Conservation (phyloP, 2,888 invertebrate genomes). For the Eristalinus aeneus region DNA sequence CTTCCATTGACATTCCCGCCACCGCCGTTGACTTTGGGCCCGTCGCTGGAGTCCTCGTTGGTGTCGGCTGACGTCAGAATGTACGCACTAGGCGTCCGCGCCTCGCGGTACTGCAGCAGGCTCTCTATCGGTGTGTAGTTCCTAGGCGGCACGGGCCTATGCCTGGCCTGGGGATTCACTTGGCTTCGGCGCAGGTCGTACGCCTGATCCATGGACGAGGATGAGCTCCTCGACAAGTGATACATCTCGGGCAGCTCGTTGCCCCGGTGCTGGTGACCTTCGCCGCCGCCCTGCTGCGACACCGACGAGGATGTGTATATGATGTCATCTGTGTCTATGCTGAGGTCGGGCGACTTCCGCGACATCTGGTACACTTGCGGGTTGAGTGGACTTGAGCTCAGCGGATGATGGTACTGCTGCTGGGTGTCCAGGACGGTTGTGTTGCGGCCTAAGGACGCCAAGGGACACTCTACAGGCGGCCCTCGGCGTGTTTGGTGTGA, state of each 20-base stretch:
- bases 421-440: slow-evolving; percentile 78
- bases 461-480: slow-evolving; percentile 83
- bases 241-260: slow-evolving; percentile 73
- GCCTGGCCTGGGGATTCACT: slow-evolving; percentile 60
- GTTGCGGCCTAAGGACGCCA: slow-evolving; percentile 83
- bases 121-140: slow-evolving; percentile 79
- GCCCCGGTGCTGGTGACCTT: slow-evolving; percentile 55
- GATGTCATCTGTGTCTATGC: slow-evolving; percentile 77
- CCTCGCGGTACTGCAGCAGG: slow-evolving; percentile 75
- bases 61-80: slow-evolving; percentile 76
- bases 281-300: slow-evolving; percentile 73
- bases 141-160: slow-evolving; percentile 72
- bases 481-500: slow-evolving; percentile 80
- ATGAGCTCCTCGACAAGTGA: slow-evolving; percentile 76
- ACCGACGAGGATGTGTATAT: slow-evolving; percentile 77
- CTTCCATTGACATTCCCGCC: slow-evolving; percentile 75
- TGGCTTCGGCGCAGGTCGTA: slow-evolving; percentile 63
- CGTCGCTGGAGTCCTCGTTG: slow-evolving; percentile 77
- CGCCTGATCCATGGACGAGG: slow-evolving; percentile 75
- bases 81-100: slow-evolving; percentile 74
- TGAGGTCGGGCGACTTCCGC: slow-evolving; percentile 79
- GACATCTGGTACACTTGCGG: slow-evolving; percentile 81
- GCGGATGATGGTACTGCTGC: slow-evolving; percentile 80
- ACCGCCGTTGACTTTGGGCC: slow-evolving; percentile 72
- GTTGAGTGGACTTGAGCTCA: slow-evolving; percentile 81